A percentile compares a stretch with the other conserved stretches of the same genome.
Conservation (phyloP, 2,113 vertebrate species). For the Anser cygnoides region DNA sequence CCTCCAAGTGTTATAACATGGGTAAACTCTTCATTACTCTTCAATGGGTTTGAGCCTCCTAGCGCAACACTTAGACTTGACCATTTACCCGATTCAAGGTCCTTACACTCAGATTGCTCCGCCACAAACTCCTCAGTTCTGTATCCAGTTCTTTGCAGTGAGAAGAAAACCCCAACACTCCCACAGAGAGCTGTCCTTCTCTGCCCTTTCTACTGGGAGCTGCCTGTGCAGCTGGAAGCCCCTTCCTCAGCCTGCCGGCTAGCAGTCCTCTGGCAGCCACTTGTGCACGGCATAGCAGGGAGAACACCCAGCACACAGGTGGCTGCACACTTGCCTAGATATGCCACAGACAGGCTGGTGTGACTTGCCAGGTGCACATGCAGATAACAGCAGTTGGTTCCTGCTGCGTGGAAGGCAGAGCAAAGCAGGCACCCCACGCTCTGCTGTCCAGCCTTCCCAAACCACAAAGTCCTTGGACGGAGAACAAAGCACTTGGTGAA, state of each 20-base stretch:
- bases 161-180: neutral
- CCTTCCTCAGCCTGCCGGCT: neutral
- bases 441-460: neutral
- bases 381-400: neutral
- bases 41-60: neutral
- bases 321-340: rapidly evolving
- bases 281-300: rapidly evolving
- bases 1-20: neutral
- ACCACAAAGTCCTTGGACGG: neutral
- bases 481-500: constrained; percentile 15
- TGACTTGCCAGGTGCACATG: neutral
- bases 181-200: neutral
- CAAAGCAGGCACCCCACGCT: neutral
- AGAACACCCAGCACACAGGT: rapidly evolving
- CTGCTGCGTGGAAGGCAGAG: neutral
- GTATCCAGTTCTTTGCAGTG: neutral
- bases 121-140: neutral
- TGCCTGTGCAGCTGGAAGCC: neutral
- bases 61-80: neutral
- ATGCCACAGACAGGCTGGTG: rapidly evolving
- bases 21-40: neutral
- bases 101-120: neutral
- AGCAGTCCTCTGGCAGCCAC: rapidly evolving
- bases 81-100: neutral
- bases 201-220: neutral